Percentiles rank a stretch among this genome's conserved stretches.
These are phyloP conservation scores for Okamejei kenojei DNA, from an alignment of 2,797 vertebrate genomes.

Conservation along the genomic window DNA sequence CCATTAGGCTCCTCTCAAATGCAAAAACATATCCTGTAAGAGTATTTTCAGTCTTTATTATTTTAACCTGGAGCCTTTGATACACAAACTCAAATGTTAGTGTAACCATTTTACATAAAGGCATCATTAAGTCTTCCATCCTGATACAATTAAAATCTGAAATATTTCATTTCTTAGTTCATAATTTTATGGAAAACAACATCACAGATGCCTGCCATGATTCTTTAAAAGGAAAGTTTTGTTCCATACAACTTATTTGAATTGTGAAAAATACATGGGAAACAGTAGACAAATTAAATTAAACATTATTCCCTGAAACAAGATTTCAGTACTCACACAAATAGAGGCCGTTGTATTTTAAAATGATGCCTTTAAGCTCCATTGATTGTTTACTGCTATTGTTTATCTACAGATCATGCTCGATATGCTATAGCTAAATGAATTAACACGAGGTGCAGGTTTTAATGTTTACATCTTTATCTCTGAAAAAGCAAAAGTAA, in stretches of 20 bases:
- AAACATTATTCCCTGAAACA: slow-evolving; percentile 71
- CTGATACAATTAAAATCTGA: slow-evolving; percentile 65
- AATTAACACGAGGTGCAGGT: slow-evolving; percentile 67
- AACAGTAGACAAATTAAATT: slow-evolving; percentile 74
- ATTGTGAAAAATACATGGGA: slow-evolving; percentile 60
- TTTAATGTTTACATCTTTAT: slow-evolving; percentile 70
- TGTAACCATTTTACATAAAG: slow-evolving; percentile 54
- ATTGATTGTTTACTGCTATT: slow-evolving; percentile 70
- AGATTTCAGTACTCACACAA: slow-evolving; percentile 64
- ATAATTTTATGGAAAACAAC: slow-evolving; percentile 71
- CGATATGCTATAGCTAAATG: slow-evolving; percentile 76
- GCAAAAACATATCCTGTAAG: slow-evolving; percentile 45
- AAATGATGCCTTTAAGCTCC: slow-evolving; percentile 69
- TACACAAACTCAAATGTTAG: slow-evolving; percentile 56
- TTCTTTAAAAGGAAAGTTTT: slow-evolving; percentile 59
- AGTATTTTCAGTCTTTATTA: slow-evolving; percentile 58
- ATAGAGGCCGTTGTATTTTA: slow-evolving; percentile 62
- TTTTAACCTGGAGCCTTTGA: slow-evolving; percentile 58
- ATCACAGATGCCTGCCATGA: slow-evolving; percentile 61
- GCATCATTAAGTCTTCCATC: slow-evolving; percentile 54
- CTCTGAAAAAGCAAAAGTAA: slow-evolving; percentile 79
- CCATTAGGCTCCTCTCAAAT: slow-evolving; percentile 29
- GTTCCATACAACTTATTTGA: slow-evolving; percentile 64
- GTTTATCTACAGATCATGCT: slow-evolving; percentile 79
- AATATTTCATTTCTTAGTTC: slow-evolving; percentile 65